Percentiles rank a stretch among this genome's conserved stretches.
phyloP scores from a whole-genome alignment of 2,113 vertebrate genomes.

The Cololabis saira region DNA sequence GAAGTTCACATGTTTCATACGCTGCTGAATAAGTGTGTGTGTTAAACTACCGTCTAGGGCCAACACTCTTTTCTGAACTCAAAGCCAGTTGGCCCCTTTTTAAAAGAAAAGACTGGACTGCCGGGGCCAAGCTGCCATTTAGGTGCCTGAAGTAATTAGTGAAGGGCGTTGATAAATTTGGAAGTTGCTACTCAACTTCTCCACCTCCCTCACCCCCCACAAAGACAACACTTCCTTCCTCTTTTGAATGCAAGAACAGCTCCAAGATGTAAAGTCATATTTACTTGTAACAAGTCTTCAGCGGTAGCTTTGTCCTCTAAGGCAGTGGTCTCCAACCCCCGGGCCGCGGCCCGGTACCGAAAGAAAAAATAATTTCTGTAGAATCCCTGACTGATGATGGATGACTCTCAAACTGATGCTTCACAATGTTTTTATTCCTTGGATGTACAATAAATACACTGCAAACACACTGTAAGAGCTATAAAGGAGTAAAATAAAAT shows the following conservation, averaged over 20 bases:
- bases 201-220: neutral
- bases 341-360: too few species aligned
- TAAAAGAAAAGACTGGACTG: slow-evolving; percentile 54
- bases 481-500: too few species aligned
- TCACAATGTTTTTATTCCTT: too few species aligned
- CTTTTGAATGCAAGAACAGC: neutral
- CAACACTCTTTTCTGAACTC: slow-evolving; percentile 60
- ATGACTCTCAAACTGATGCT: too few species aligned
- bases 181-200: slow-evolving; percentile 25
- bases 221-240: neutral
- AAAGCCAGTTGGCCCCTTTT: slow-evolving; percentile 51
- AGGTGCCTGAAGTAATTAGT: slow-evolving; percentile 59
- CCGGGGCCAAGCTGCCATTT: slow-evolving; percentile 40
- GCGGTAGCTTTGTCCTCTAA: slow-evolving; percentile 7
- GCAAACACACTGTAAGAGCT: too few species aligned
- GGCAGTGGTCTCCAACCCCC: too few species aligned
- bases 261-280: neutral
- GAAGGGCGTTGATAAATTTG: slow-evolving; percentile 50
- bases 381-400: too few species aligned
- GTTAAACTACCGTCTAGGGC: slow-evolving; percentile 25
- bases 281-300: neutral
- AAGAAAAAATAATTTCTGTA: too few species aligned
- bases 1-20: slow-evolving; percentile 57
- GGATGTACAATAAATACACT: too few species aligned
- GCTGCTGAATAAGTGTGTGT: slow-evolving; percentile 29